Conservation (phyloP, 2,113 vertebrate species). For the Crocuta crocuta region DNA sequence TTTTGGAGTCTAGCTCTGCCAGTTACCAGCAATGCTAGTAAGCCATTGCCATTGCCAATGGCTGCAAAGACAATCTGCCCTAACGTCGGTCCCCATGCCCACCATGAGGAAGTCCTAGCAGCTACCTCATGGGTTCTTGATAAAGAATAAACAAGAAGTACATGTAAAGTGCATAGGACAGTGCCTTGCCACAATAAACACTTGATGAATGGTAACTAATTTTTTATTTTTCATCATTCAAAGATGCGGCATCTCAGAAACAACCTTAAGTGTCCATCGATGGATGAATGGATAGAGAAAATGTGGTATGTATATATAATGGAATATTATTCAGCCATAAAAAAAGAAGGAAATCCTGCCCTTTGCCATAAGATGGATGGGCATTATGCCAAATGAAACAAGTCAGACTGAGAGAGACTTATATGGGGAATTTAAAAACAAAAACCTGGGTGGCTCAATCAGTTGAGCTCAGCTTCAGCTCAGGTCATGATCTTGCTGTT, state of each 20-base stretch:
- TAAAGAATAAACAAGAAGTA: background rate
- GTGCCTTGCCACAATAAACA: background rate
- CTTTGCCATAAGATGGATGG: background rate
- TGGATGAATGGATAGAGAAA: background rate
- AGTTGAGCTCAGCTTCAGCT: too few relatives aligned
- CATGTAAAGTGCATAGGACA: background rate
- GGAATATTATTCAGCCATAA: background rate
- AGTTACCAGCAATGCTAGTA: background rate
- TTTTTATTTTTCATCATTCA: background rate
- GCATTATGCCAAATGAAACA: background rate
- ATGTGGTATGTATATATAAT: background rate
- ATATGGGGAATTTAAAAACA: background rate
- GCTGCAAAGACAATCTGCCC: too few relatives aligned
- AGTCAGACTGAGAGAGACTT: background rate
- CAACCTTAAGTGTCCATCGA: background rate
- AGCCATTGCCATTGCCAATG: too few relatives aligned
- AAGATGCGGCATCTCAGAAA: background rate
- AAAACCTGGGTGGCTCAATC: too few relatives aligned
- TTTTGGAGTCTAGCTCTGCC: conserved; percentile 18
- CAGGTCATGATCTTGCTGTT: too few relatives aligned
- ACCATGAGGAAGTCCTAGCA: background rate
- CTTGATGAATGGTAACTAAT: background rate
- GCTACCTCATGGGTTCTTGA: background rate
- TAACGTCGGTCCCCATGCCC: background rate
- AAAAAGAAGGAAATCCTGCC: background rate